A percentile compares a stretch with the other conserved stretches of the same genome.
phyloP scores from a whole-genome alignment of 2,888 invertebrate species.

The Watsonalla binaria region DNA sequence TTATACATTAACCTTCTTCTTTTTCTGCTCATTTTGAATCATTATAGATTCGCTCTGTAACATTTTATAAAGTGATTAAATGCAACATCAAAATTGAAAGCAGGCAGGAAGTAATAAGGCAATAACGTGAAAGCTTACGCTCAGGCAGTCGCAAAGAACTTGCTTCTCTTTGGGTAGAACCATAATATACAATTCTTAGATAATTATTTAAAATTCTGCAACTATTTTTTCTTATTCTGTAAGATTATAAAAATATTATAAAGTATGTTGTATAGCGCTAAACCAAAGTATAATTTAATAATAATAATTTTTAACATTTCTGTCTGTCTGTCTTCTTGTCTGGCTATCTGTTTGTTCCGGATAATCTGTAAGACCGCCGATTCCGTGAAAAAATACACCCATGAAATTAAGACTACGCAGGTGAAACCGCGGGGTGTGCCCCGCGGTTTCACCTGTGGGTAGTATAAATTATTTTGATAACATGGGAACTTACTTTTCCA shows the following conservation, averaged over 20 bases:
- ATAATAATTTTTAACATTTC: too few species aligned
- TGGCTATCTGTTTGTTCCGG: too few species aligned
- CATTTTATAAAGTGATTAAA: neutral
- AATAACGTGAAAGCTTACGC: slow-evolving; percentile 1
- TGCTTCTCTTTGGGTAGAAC: slow-evolving; percentile 9
- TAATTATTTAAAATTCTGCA: slow-evolving; percentile 28
- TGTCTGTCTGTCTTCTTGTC: too few species aligned
- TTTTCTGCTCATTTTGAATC: neutral
- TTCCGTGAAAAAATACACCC: too few species aligned
- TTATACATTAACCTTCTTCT: neutral
- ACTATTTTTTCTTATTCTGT: slow-evolving; percentile 25
- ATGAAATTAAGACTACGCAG: too few species aligned
- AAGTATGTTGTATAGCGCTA: too few species aligned
- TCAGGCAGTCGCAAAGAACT: neutral
- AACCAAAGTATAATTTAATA: too few species aligned
- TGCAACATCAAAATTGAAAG: neutral
- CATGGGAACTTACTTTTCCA: slow-evolving; percentile 32
- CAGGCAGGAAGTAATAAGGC: neutral
- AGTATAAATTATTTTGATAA: neutral
- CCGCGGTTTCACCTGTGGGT: too few species aligned
- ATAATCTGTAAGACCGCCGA: too few species aligned
- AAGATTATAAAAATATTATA: slow-evolving; percentile 8
- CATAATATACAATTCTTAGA: slow-evolving; percentile 8
- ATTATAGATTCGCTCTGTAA: neutral
- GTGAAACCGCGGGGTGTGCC: too few species aligned